Percentiles rank a stretch among this genome's conserved stretches.
Conservation (phyloP, 2,113 vertebrate species). For the Podarcis muralis region DNA sequence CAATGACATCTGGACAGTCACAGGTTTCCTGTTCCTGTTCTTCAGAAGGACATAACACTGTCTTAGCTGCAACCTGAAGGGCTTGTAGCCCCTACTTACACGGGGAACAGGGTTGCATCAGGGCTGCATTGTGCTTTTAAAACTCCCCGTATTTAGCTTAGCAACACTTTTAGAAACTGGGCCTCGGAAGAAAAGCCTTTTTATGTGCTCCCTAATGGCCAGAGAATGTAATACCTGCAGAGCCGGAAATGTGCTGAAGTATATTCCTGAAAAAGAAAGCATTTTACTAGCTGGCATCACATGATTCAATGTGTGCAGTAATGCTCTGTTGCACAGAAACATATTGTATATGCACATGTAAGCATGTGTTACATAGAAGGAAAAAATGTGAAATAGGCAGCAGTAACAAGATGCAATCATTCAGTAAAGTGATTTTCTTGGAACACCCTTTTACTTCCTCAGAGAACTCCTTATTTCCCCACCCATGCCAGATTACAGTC, state of each 20-base stretch:
- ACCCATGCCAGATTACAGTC: background rate
- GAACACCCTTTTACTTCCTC: slow-evolving; percentile 39
- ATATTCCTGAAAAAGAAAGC: slow-evolving; percentile 33
- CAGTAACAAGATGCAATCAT: slow-evolving; percentile 58
- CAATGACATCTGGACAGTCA: no score
- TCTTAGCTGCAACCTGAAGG: background rate
- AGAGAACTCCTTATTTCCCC: background rate
- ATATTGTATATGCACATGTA: slow-evolving; percentile 33
- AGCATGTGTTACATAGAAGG: slow-evolving; percentile 37
- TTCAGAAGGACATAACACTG: background rate
- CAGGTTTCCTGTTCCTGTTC: background rate
- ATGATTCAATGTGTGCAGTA: slow-evolving; percentile 43
- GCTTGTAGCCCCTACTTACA: background rate
- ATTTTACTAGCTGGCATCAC: slow-evolving; percentile 58
- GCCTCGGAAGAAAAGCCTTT: slow-evolving; percentile 37
- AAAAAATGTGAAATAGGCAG: slow-evolving; percentile 40
- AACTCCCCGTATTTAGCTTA: background rate
- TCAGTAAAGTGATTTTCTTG: slow-evolving; percentile 57
- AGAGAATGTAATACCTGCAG: slow-evolving; percentile 3
- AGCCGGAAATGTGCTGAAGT: slow-evolving; percentile 37
- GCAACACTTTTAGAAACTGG: background rate
- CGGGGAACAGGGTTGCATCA: accelerated
- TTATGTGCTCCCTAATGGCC: background rate
- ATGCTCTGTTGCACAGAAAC: slow-evolving; percentile 31
- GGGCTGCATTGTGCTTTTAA: background rate